These are phyloP conservation scores for Scrobipalpa costella DNA, from an alignment of 2,888 invertebrate genomes.

Conservation along the genomic window DNA sequence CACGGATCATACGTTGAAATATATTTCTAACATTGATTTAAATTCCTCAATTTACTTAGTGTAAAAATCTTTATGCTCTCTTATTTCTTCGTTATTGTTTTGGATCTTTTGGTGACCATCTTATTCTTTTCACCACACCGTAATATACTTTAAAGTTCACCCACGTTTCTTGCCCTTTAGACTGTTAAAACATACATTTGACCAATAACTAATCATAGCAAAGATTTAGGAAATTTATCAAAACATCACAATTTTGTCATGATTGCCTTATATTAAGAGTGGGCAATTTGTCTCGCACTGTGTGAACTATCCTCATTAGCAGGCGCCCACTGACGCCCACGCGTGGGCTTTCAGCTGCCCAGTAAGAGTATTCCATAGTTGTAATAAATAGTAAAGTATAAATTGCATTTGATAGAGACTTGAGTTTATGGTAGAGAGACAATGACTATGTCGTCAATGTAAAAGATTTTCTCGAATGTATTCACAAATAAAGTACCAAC, in stretches of 20 bases:
- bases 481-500: not conserved
- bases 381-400: conserved; percentile 16
- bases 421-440: not conserved
- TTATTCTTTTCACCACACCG: too few species aligned
- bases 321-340: conserved; percentile 38
- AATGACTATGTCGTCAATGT: not conserved
- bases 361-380: conserved; percentile 17
- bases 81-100: too few species aligned
- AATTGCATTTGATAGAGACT: conserved; percentile 1
- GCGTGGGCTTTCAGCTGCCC: conserved; percentile 33
- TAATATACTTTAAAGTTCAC: too few species aligned
- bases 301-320: conserved; percentile 58
- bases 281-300: conserved; percentile 34
- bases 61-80: too few species aligned
- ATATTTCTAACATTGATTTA: too few species aligned
- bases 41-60: too few species aligned
- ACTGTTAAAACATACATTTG: too few species aligned
- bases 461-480: not conserved
- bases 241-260: conserved; percentile 9
- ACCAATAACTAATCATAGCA: not conserved
- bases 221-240: conserved; percentile 16
- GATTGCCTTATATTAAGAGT: not conserved
- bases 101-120: too few species aligned
- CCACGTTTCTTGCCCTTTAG: too few species aligned
- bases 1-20: too few species aligned